Evolutionary conservation across 2,888 invertebrate species (phyloP).

Genomic region (Orchestes rusci): DNA sequence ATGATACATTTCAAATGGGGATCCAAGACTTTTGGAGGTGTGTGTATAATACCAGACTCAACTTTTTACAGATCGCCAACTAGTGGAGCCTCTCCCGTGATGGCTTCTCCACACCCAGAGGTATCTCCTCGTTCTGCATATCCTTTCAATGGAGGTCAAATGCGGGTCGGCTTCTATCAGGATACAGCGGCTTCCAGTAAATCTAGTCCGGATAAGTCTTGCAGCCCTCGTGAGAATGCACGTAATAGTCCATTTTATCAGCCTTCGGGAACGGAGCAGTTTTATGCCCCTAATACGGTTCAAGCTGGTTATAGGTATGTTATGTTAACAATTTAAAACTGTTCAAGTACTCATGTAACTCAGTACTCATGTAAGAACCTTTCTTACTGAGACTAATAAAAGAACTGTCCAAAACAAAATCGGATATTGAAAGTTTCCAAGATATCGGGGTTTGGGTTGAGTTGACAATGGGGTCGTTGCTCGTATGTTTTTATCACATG

Average conservation of each 20-base stretch:
- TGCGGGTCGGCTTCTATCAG: conserved; percentile 83
- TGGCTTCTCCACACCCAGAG: conserved; percentile 67
- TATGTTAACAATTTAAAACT: too few relatives aligned
- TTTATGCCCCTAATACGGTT: conserved; percentile 52
- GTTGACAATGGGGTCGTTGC: too few relatives aligned
- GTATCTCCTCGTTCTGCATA: conserved; percentile 59
- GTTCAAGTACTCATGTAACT: too few relatives aligned
- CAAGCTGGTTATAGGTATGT: conserved; percentile 29
- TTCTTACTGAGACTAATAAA: too few relatives aligned
- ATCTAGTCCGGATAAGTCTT: conserved; percentile 77
- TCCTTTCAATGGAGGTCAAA: conserved; percentile 75
- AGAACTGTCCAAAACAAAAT: too few relatives aligned
- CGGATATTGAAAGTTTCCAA: too few relatives aligned
- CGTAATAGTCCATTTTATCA: conserved; percentile 54
- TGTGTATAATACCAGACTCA: too few relatives aligned
- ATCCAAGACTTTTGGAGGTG: too few relatives aligned
- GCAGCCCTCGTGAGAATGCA: conserved; percentile 69
- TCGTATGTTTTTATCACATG: too few relatives aligned
- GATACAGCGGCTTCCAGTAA: conserved; percentile 73
- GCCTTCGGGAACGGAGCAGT: conserved; percentile 41
- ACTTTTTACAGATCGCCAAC: conserved; percentile 57
- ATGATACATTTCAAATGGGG: too few relatives aligned
- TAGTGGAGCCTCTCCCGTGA: conserved; percentile 51
- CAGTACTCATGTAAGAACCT: too few relatives aligned
- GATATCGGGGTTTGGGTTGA: too few relatives aligned